Evolutionary conservation across 2,113 vertebrate species (phyloP).

Genomic region (Drymodes brunneopygia): DNA sequence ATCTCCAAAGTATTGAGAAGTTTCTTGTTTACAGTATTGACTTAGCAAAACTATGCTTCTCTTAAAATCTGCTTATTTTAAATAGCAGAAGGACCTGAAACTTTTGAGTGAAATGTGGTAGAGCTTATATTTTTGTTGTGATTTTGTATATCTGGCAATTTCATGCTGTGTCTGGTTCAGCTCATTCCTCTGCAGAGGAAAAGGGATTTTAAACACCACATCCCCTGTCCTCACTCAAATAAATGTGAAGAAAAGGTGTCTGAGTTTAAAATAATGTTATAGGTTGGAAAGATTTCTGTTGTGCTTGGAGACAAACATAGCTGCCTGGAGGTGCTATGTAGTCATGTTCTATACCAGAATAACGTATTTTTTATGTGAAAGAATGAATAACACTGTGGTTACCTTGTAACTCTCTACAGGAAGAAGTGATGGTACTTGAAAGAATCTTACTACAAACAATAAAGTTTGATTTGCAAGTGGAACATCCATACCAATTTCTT

Average conservation of each 20-base stretch:
- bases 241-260: background rate
- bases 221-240: background rate
- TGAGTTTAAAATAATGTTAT: background rate
- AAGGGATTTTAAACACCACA: background rate
- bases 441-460: conserved; percentile 96
- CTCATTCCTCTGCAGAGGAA: background rate
- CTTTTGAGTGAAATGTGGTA: background rate
- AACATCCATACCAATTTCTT: conserved; percentile 97
- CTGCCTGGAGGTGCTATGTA: background rate
- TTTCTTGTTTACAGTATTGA: background rate
- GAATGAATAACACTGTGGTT: background rate
- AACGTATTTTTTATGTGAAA: background rate
- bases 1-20: background rate
- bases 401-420: conserved; percentile 68
- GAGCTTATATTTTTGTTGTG: background rate
- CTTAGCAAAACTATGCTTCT: background rate
- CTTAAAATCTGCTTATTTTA: background rate
- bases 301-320: background rate
- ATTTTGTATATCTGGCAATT: background rate
- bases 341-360: background rate
- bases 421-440: conserved; percentile 98
- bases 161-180: background rate
- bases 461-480: conserved; percentile 97
- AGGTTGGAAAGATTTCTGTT: background rate
- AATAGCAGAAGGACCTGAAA: background rate